A percentile compares a stretch with the other conserved stretches of the same genome.
Evolutionary conservation across 2,113 vertebrate species (phyloP).

Genomic region (Falcunculus frontatus): DNA sequence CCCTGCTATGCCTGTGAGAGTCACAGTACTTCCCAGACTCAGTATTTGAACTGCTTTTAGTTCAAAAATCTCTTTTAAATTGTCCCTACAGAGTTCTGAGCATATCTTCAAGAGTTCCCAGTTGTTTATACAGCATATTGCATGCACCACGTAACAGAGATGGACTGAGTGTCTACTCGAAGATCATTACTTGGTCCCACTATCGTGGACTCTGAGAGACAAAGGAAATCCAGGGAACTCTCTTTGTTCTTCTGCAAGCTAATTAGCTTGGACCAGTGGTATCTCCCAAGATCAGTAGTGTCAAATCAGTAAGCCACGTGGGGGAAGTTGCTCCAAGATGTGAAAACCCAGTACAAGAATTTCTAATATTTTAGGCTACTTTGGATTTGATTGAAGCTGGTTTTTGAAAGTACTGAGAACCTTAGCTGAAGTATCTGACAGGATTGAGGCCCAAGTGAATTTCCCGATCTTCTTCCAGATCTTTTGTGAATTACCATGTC

Average conservation of each 20-base stretch:
- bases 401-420: neutral
- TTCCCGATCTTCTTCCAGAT: neutral
- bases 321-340: neutral
- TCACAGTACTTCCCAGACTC: neutral
- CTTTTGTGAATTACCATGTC: neutral
- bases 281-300: neutral
- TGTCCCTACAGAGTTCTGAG: neutral
- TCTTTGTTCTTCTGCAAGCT: neutral
- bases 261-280: neutral
- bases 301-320: neutral
- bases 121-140: neutral
- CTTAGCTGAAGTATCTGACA: neutral
- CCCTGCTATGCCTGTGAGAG: neutral
- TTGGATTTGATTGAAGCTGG: neutral
- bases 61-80: neutral
- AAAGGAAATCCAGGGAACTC: neutral
- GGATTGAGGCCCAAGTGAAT: neutral
- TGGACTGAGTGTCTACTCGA: neutral
- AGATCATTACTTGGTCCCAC: neutral
- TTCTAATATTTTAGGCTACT: neutral
- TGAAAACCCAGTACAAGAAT: neutral
- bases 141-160: fast-evolving
- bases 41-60: neutral
- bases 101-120: neutral
- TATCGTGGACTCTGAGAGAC: neutral